Conservation (phyloP, 2,888 invertebrate genomes). For the Tenthredo scrophulariae region DNA sequence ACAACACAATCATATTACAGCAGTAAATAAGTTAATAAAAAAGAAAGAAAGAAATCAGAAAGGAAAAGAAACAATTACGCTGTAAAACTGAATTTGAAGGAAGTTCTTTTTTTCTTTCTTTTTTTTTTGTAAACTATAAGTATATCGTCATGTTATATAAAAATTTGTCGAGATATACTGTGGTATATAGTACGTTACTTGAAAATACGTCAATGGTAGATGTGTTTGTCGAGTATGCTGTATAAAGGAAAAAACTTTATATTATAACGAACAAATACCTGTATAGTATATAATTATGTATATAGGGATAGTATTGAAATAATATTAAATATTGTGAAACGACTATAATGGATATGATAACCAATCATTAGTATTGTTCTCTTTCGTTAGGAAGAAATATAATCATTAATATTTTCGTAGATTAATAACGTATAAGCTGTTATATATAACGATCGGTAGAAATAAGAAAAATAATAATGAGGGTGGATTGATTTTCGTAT, state of each 20-base stretch:
- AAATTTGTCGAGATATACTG: too few species aligned
- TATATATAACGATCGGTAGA: too few species aligned
- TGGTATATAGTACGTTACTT: too few species aligned
- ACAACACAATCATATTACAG: neutral
- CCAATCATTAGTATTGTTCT: neutral
- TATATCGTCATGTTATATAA: neutral
- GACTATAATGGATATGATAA: neutral
- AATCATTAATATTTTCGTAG: neutral
- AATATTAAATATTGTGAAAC: neutral
- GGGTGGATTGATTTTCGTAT: neutral
- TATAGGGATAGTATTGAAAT: neutral
- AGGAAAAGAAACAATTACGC: neutral
- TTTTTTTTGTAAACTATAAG: neutral
- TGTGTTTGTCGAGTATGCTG: neutral
- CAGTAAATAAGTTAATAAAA: neutral
- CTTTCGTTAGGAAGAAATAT: neutral
- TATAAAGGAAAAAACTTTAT: neutral
- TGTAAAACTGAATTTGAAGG: neutral
- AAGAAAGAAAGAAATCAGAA: neutral
- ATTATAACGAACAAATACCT: constrained; percentile 7
- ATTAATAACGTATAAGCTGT: neutral
- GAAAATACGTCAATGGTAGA: neutral
- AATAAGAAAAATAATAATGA: neutral
- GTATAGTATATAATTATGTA: neutral
- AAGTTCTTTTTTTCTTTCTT: neutral